phyloP scores from a whole-genome alignment of 2,113 vertebrate genomes.

The Chloroceryle aenea region DNA sequence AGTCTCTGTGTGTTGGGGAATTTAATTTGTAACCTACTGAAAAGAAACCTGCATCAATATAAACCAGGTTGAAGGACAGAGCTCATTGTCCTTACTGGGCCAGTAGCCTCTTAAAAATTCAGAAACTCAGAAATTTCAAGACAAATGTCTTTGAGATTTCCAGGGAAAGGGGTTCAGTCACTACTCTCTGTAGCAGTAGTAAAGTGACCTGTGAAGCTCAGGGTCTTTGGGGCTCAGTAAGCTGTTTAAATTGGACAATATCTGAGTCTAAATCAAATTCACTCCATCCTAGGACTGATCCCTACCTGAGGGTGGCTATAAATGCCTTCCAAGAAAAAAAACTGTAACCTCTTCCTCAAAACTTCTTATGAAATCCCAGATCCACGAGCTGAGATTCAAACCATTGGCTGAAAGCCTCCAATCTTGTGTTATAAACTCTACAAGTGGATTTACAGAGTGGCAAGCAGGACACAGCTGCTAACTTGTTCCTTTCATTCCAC shows the following conservation, averaged over 20 bases:
- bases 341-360: not conserved
- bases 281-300: not conserved
- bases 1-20: not conserved
- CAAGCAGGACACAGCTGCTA: not conserved
- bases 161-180: not conserved
- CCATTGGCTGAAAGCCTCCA: not conserved
- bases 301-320: not conserved
- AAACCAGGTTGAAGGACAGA: constrained; percentile 2
- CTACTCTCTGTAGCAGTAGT: not conserved
- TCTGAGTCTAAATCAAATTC: not conserved
- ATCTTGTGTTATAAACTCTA: not conserved
- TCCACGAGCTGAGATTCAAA: not conserved
- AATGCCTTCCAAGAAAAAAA: not conserved
- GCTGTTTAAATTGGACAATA: not conserved
- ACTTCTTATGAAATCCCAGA: not conserved
- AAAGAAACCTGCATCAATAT: not conserved
- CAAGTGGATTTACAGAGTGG: not conserved
- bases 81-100: not conserved
- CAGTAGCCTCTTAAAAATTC: not conserved
- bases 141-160: not conserved
- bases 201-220: not conserved
- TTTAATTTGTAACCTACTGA: constrained; percentile 51
- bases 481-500: not conserved
- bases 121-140: not conserved
- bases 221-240: not conserved